A percentile compares a stretch with the other conserved stretches of the same genome.
Evolutionary conservation across 1,140 invertebrate species (phyloP).

Genomic region (Dolichoris vasculosae): DNA sequence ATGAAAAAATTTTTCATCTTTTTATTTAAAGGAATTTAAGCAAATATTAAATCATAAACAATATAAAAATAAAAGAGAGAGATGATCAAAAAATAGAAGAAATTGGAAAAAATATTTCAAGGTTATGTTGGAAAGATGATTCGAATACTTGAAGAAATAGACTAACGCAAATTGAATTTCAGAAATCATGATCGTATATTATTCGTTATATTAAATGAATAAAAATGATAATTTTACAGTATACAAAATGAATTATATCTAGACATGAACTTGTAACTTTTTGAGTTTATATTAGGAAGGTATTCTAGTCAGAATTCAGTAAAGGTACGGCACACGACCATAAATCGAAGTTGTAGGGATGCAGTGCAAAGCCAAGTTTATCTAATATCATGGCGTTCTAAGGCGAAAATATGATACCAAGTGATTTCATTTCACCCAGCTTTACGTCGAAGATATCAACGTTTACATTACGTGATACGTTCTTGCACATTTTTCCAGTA

Average conservation of each 20-base stretch:
- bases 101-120: too few species aligned
- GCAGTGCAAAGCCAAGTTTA: not conserved
- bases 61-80: too few species aligned
- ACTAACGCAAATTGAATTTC: not conserved
- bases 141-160: not conserved
- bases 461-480: not conserved
- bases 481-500: not conserved
- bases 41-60: too few species aligned
- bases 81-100: too few species aligned
- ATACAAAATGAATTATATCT: not conserved
- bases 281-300: not conserved
- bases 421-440: not conserved
- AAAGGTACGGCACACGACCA: not conserved
- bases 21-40: too few species aligned
- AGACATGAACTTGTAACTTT: not conserved
- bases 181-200: not conserved
- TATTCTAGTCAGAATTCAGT: constrained; percentile 3
- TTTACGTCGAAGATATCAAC: not conserved
- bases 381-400: not conserved
- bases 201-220: not conserved
- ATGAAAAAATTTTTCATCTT: too few species aligned
- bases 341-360: too few species aligned
- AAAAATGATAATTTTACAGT: not conserved
- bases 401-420: not conserved
- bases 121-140: too few species aligned